Evolutionary conservation across 2,113 vertebrate genomes (phyloP), one percentile per base, ranked within the genome.

Genomic region (Nyctibius bracteatus): DNA sequence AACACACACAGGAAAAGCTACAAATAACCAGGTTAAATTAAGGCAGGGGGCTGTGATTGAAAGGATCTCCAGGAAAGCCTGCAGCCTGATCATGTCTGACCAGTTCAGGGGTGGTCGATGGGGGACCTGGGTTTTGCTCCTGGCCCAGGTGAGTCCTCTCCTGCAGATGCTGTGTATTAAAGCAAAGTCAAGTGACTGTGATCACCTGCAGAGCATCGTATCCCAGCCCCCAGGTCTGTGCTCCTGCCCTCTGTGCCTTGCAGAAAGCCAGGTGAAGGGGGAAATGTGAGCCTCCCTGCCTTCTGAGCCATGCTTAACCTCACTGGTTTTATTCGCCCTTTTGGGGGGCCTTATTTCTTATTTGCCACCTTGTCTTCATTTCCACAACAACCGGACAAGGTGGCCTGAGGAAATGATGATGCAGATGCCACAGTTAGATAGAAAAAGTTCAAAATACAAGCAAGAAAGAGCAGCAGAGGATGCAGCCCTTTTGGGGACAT

Each of bases 21-120:
- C 95, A 94, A 96, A 96, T 96, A 93, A 91, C 86, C 81, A 91
- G 86, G 86, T 95, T 96, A 96, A 94, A 90, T 44, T 79, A 90
- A 93, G 84, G 83, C 83, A 82, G 59, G 83, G 75, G 75, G n/a
- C 77, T 82, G 88, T 68, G 72, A 55, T 27, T 88, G 91, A 91
- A 72, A 66, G 67, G 79, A 90, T 96, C 73, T 80, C 67, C 0
- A 0, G 67, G 80, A 90, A 95, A 96, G 54, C 59, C 79, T 66
- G 61, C 73, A 93, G 82, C 47, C 47, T 88, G 58, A 44, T 46
- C 63, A 57, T 41, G 54, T 72, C 52, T 80, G 37, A 70, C 58
- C 3, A 1, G 35, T 91, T 80, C 90, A 91, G 57, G 68, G 81
- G 82, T 85, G 71, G 92, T 78, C 52, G 0, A 18, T 21, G 0